Base-by-base conservation (phyloP, 2,888 invertebrate species). In the Lasius platythorax region DNA sequence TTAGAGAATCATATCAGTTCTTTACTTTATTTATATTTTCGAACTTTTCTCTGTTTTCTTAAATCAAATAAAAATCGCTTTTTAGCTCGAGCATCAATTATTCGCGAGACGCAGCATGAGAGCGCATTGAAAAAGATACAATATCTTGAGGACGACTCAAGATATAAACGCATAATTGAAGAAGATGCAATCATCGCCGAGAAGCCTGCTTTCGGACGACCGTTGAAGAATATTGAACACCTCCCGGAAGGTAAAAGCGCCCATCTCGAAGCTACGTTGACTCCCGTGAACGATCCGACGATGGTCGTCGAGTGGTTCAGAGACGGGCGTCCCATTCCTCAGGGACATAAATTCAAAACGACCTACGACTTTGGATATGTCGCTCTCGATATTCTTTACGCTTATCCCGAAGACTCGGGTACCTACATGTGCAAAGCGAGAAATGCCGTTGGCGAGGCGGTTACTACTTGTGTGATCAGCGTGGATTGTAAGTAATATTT, bases 221-320 rank as follows among this genome's bases (percentile, higher is more conserved):
- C 98, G 9, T 95, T 99, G 90, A 98, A 98, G 93, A 98, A 98
- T 93, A 96, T 97, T 81, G 98, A 97, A 89, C 97, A 97, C 92
- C 96, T 98, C 23, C 96, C 97, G 15, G 99, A 99, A 95, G 99
- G 99, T 33, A 96, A 96, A 85, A 97, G 97, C 78, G 98, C 98
- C 83, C 99, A 99, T 95, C 96, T 99, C 91, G 99, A 99, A 95
- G 99, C 99, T 0, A 99, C 99, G 6, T 96, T 99, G 50, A 98
- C 99, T 0, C 99, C 99, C 0, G 98, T 99, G 56, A 99, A 99
- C 93, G 99, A 99, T 95, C 99, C 99, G 5, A 99, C 99, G 11
- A 99, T 99, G 99, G 97, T 97, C 90, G 99, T 99, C 12, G 99
- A 99, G 95, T 99, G 99, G 99, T 99, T 97, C 95, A 98, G 98